Percentiles rank a stretch among this genome's conserved stretches.
These are phyloP conservation scores for Dolichoris vasculosae DNA, from an alignment of 1,140 invertebrate species.

Conservation along the genomic window DNA sequence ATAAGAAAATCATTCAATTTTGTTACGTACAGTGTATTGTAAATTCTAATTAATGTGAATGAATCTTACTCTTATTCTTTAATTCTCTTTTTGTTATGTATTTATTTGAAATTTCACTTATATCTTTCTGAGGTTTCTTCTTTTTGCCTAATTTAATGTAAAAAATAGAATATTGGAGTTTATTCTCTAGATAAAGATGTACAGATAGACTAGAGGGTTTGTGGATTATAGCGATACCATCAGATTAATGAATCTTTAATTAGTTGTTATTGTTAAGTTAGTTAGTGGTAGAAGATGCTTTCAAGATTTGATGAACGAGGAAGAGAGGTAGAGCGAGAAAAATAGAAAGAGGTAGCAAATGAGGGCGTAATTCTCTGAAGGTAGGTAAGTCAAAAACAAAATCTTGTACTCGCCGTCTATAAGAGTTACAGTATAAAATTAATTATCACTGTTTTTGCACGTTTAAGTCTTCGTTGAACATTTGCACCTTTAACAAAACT, in stretches of 20 bases:
- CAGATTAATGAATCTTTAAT: slow-evolving; percentile 64
- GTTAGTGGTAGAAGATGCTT: slow-evolving; percentile 54
- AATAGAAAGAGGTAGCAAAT: background rate
- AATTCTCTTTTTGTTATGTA: background rate
- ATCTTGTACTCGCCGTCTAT: background rate
- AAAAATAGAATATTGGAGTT: background rate
- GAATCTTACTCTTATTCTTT: background rate
- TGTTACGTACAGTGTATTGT: no score
- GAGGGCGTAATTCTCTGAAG: no score
- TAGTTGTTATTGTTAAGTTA: slow-evolving; percentile 62
- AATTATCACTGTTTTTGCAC: background rate
- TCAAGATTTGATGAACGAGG: slow-evolving; percentile 45
- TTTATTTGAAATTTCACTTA: slow-evolving; percentile 28
- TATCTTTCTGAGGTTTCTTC: background rate
- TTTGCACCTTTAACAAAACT: background rate
- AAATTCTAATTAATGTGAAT: no score
- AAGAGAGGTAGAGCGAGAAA: background rate
- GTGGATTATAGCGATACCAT: slow-evolving; percentile 34
- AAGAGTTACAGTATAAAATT: background rate
- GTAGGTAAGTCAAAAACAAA: background rate
- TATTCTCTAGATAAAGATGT: background rate
- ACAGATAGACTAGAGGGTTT: background rate
- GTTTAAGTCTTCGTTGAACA: background rate
- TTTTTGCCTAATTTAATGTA: background rate
- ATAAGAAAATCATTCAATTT: background rate